Base-by-base conservation (phyloP, 1,140 invertebrate species). In the Archivesica marissinica region DNA sequence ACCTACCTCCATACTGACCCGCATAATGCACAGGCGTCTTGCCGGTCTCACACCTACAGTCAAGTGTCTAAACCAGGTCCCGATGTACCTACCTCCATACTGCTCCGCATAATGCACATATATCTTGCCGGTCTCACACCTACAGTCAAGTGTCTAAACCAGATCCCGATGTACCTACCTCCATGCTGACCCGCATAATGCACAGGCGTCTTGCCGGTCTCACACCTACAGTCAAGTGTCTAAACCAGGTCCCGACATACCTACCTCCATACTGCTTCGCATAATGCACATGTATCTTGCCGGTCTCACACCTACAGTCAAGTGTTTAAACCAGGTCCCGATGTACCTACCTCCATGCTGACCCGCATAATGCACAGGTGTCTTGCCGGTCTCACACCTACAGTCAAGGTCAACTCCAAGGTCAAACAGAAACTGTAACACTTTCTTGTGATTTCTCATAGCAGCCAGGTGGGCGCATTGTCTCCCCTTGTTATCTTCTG, bases 341-440 rank as follows among this genome's bases (percentile, higher is more conserved):
- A 64, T 28, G 25, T 25, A 84, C 74, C 25, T 80, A 93, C 92
- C 87, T 88, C 92, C 92, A 89, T 90, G n/a, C n/a, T n/a, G n/a
- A n/a, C n/a, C n/a, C n/a, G n/a, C n/a, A n/a, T n/a, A 92, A 59
- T 93, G 92, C n/a, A 93, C 75, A 13, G 92, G 92, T 25, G 88
- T 89, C 68, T 91, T 92, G 20, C 91, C 90, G 41, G 47, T 28
- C 23, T 89, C 70, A 87, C 91, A 92, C 25, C 77, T 74, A 68
- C 88, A 89, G 64, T 91, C 88, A 64, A 64, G 59, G 72, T 92
- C 90, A n/a, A 92, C 88, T 9, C 88, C 90, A 47, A 81, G 82
- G 64, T 93, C 91, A 89, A 89, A 93, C 23, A 93, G 79, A 38
- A 89, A 79, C 30, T 88, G 83, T 17, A 93, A 68, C 61, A 93